Conservation (phyloP, 2,113 vertebrate species). For the Tympanuchus pallidicinctus region DNA sequence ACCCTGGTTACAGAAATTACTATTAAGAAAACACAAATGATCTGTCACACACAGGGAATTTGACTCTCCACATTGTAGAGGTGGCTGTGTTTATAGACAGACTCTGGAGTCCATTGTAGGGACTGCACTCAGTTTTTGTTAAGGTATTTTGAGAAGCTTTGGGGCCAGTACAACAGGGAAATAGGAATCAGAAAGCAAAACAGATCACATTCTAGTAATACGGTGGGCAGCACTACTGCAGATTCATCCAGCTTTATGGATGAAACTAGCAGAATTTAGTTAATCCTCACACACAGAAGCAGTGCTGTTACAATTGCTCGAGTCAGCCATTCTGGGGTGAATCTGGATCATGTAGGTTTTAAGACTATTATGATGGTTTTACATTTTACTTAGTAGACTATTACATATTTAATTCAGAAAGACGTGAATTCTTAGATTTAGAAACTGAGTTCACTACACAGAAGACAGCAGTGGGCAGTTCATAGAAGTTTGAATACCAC, state of each 20-base stretch:
- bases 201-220: neutral
- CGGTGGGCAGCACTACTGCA: neutral
- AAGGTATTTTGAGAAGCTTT: slow-evolving; percentile 43
- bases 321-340: slow-evolving; percentile 40
- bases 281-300: slow-evolving; percentile 7
- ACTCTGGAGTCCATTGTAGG: neutral
- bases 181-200: slow-evolving; percentile 19
- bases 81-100: neutral
- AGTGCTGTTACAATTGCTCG: slow-evolving; percentile 19
- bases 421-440: neutral
- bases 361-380: slow-evolving; percentile 45
- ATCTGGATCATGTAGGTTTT: slow-evolving; percentile 40
- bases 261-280: slow-evolving; percentile 32
- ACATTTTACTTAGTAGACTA: slow-evolving; percentile 43
- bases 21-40: neutral
- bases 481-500: neutral
- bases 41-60: neutral
- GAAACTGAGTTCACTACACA: neutral
- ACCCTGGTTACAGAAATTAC: neutral
- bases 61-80: neutral
- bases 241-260: slow-evolving; percentile 19
- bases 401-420: neutral
- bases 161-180: neutral
- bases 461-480: neutral
- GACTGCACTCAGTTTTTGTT: neutral